phyloP scores from a whole-genome alignment of 2,888 invertebrate genomes.

The Pilophorus perplexus region DNA sequence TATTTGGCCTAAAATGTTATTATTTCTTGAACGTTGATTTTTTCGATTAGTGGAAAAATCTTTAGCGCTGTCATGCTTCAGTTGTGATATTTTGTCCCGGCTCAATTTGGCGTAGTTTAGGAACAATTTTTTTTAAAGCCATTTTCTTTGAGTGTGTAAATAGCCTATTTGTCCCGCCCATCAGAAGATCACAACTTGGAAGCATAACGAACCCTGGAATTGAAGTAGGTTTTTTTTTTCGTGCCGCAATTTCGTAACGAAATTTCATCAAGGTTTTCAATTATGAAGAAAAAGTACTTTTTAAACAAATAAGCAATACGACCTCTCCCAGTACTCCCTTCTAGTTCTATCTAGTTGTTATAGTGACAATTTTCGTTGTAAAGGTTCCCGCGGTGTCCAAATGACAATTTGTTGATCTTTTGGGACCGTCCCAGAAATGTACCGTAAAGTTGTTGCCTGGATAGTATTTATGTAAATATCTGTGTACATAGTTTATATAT shows the following conservation, averaged over 20 bases:
- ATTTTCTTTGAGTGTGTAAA: background rate
- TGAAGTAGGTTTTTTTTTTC: no score
- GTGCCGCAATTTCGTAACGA: background rate
- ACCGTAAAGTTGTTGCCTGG: conserved; percentile 42
- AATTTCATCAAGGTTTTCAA: background rate
- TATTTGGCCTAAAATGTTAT: conserved; percentile 32
- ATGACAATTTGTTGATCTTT: background rate
- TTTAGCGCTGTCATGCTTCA: background rate
- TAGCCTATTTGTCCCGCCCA: background rate
- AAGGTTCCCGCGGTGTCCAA: background rate
- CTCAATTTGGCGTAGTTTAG: background rate
- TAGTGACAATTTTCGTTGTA: background rate
- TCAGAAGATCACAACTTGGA: background rate
- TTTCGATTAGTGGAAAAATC: conserved; percentile 1
- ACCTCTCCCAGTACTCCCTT: background rate
- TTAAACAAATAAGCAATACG: conserved; percentile 2
- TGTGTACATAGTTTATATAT: conserved; percentile 43
- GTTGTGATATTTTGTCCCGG: background rate
- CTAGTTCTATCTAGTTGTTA: conserved; percentile 5
- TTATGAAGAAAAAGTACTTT: background rate
- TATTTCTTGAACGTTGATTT: background rate
- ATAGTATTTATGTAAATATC: conserved; percentile 44
- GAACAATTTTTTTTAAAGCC: background rate
- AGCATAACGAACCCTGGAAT: background rate
- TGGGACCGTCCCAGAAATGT: conserved; percentile 40